Evolutionary conservation across 2,888 invertebrate species (phyloP).

Genomic region (Argyresthia goedartella): DNA sequence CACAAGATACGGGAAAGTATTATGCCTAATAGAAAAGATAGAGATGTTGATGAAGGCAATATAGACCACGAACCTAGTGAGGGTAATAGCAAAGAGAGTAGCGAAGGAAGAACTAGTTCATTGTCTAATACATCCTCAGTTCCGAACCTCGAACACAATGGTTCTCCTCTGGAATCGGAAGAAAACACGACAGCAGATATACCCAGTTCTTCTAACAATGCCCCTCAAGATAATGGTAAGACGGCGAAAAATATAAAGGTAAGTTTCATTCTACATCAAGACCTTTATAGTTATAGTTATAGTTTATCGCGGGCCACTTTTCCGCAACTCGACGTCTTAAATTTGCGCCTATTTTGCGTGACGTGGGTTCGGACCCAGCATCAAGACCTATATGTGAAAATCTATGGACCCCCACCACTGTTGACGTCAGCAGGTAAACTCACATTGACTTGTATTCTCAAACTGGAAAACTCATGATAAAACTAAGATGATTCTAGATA

Average conservation of each 20-base stretch:
- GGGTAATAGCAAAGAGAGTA: constrained; percentile 32
- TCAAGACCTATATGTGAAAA: too few species aligned
- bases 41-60: constrained; percentile 20
- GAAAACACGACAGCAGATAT: constrained; percentile 7
- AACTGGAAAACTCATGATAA: too few species aligned
- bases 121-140: constrained; percentile 14
- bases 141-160: neutral
- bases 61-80: constrained; percentile 23
- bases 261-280: constrained; percentile 3
- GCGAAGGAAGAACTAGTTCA: constrained; percentile 24
- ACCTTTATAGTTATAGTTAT: too few species aligned
- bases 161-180: neutral
- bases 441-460: too few species aligned
- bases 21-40: constrained; percentile 32
- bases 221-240: constrained; percentile 30
- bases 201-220: constrained; percentile 9
- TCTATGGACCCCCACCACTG: too few species aligned
- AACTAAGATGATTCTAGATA: too few species aligned
- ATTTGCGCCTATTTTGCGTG: too few species aligned
- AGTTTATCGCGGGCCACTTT: too few species aligned
- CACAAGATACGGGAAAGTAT: constrained; percentile 69
- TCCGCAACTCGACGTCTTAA: too few species aligned
- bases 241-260: constrained; percentile 43
- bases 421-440: too few species aligned
- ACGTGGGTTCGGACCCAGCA: too few species aligned